Base-by-base conservation (phyloP, 1,140 invertebrate genomes). In the Drosophila saltans region DNA sequence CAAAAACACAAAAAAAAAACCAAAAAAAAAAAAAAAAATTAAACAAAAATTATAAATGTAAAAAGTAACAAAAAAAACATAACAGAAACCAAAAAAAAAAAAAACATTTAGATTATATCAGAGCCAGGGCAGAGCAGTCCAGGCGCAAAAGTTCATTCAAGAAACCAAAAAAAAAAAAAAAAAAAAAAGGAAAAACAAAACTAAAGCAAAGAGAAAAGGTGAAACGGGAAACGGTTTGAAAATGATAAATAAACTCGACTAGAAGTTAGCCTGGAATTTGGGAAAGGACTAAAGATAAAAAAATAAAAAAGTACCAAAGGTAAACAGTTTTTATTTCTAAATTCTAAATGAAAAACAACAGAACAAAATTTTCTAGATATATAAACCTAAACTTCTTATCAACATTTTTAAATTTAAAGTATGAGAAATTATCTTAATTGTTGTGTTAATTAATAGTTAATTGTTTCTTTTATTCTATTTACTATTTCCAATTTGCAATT, bases 41-140 rank as follows among this genome's bases (percentile, higher is more conserved):
- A 57, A 68, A 62, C 56, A 62, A 57, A 69, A 55, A 43, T 63
- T 61, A 68, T 36, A 60, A 59, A 45, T 43, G 41, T 30, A 75
- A 62, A 26, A 72, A 59, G 40, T 59, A 28, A 69, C 59, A 41
- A 75, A 33, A 33, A 16, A 66, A 66, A 78, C 69, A 58, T 61
- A 67, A 71, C 71, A 78, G 36, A 69, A 65, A 41, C 69, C 24
- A 16, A 66, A 66, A 78, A 70, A 58, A 64, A 79, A 82, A 73
- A 76, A 71, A 82, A 73, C 80, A 86, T 86, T 88, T 88, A 86
- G 83, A 86, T 86, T 79, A 88, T 75, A 86, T 86, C 83, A 66
- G 75, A 33, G 45, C 33, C 58, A 16, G 16, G 66, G 61, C 10
- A 26, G 9, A 69, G 66, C 48, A 16, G 16, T 63, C 41, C 66